phyloP scores from a whole-genome alignment of 2,113 vertebrate species.

The Buteo buteo region DNA sequence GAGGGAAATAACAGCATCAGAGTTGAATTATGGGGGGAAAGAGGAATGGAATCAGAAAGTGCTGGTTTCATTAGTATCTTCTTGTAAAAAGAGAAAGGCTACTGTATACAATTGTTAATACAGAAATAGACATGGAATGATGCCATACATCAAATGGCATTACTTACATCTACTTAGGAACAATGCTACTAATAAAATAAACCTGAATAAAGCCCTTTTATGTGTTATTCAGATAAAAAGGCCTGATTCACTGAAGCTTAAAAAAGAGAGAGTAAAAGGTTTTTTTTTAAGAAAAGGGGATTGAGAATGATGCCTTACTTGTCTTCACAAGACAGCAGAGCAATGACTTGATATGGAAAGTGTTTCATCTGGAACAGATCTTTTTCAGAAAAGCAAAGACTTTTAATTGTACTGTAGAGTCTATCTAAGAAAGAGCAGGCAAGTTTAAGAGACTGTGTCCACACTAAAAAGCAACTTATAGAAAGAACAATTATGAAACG shows the following conservation, averaged over 20 bases:
- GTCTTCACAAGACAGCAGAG: neutral
- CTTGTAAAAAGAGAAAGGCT: slow-evolving; percentile 15
- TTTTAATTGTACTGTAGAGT: neutral
- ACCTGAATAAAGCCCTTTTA: slow-evolving; percentile 11
- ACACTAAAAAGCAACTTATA: neutral
- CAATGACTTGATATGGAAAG: neutral
- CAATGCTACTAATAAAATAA: slow-evolving; percentile 47
- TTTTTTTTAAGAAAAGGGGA: neutral
- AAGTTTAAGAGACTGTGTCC: neutral
- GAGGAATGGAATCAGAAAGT: slow-evolving; percentile 7
- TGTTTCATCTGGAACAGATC: neutral
- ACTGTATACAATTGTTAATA: neutral
- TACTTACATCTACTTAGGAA: neutral
- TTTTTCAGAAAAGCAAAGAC: neutral
- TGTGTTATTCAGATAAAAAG: slow-evolving; percentile 3
- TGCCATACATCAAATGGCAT: neutral
- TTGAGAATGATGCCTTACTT: neutral
- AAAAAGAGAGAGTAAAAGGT: neutral
- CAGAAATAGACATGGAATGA: slow-evolving; percentile 2
- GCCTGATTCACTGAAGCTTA: neutral
- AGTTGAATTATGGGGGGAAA: neutral
- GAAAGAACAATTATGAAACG: neutral
- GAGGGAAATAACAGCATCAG: slow-evolving; percentile 12
- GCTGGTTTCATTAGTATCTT: slow-evolving; percentile 22
- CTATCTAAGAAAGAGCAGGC: neutral